phyloP scores from a whole-genome alignment of 2,888 invertebrate species.

The Metellina segmentata region DNA sequence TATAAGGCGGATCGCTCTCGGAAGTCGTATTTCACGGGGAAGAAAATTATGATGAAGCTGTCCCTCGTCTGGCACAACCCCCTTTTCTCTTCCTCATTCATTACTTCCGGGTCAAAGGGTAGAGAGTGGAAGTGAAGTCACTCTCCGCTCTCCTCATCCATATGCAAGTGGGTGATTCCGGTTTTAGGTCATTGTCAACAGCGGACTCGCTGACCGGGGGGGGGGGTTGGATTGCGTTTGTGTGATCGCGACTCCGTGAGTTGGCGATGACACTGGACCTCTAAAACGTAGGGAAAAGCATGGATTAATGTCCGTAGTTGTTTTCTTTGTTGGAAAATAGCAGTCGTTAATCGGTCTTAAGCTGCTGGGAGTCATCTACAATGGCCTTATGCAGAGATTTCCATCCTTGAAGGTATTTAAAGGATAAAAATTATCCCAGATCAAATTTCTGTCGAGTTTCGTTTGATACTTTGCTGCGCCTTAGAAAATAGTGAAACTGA shows the following conservation, averaged over 20 bases:
- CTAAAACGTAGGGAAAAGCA: no score
- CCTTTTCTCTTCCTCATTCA: slow-evolving; percentile 64
- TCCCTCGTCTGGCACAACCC: background rate
- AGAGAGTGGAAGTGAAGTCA: slow-evolving; percentile 45
- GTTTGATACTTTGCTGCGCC: no score
- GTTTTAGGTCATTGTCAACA: background rate
- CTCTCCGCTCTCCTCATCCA: slow-evolving; percentile 50
- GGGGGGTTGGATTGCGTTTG: background rate
- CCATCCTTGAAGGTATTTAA: no score
- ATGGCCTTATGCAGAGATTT: no score
- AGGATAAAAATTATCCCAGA: no score
- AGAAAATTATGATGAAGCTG: slow-evolving; percentile 70
- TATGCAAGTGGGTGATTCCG: slow-evolving; percentile 61
- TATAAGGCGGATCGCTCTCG: slow-evolving; percentile 7
- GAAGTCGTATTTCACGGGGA: slow-evolving; percentile 66
- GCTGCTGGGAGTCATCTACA: no score
- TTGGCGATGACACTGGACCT: background rate
- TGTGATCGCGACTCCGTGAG: background rate
- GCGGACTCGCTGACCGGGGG: background rate
- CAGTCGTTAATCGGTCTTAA: no score
- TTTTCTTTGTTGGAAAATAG: no score
- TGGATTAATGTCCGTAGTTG: no score
- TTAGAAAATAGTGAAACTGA: no score
- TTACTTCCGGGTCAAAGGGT: slow-evolving; percentile 74
- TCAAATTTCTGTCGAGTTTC: no score